Conservation (phyloP, 2,888 invertebrate species). For the Polietes domitor region DNA sequence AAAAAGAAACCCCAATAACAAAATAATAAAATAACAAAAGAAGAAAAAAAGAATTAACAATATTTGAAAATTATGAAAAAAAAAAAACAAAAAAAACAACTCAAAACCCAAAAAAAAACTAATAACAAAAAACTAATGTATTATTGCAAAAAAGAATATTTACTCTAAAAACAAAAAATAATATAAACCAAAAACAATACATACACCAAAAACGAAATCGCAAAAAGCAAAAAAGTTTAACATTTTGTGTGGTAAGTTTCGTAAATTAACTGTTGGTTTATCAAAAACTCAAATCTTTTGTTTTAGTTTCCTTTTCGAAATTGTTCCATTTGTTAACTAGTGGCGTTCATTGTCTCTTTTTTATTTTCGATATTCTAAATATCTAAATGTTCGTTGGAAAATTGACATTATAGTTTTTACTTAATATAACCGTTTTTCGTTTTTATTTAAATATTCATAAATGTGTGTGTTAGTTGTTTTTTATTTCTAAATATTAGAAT, state of each 20-base stretch:
- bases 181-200: conserved; percentile 71
- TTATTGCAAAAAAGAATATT: conserved; percentile 65
- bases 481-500: conserved; percentile 41
- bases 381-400: conserved; percentile 49
- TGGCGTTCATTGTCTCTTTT: conserved; percentile 54
- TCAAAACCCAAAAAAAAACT: conserved; percentile 52
- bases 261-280: conserved; percentile 74
- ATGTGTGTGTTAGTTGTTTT: conserved; percentile 62
- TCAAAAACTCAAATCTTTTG: conserved; percentile 26
- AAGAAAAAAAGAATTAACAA: conserved; percentile 60
- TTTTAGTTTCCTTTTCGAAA: conserved; percentile 52
- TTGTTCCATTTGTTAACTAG: conserved; percentile 54
- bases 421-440: conserved; percentile 14
- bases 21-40: conserved; percentile 69
- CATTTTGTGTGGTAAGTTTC: conserved; percentile 81
- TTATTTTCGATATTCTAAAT: conserved; percentile 36
- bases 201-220: conserved; percentile 70
- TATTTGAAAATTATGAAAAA: conserved; percentile 68
- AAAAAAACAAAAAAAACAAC: neutral
- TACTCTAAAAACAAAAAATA: conserved; percentile 66
- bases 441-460: conserved; percentile 22
- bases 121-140: conserved; percentile 70
- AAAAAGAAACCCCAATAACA: conserved; percentile 59
- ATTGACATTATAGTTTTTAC: conserved; percentile 17
- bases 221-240: conserved; percentile 71